These are phyloP conservation scores for Oligia fasciuncula DNA, from an alignment of 2,888 invertebrate species.

Conservation along the genomic window DNA sequence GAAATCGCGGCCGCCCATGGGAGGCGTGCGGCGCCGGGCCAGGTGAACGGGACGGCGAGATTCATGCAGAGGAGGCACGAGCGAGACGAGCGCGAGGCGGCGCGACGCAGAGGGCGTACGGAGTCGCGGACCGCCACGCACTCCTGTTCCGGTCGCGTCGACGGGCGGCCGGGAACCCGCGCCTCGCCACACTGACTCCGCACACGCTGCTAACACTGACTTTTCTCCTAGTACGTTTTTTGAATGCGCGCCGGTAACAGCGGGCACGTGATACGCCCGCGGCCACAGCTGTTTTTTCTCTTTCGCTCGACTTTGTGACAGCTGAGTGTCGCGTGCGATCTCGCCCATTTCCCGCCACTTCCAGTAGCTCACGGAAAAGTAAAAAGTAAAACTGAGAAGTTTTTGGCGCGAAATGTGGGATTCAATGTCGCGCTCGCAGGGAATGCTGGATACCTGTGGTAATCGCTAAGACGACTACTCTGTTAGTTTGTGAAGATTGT, in stretches of 20 bases:
- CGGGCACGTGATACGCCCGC: conserved; percentile 88
- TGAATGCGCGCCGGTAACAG: conserved; percentile 88
- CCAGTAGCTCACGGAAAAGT: conserved; percentile 77
- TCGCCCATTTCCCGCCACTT: conserved; percentile 86
- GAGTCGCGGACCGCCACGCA: conserved; percentile 87
- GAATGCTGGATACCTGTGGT: conserved; percentile 75
- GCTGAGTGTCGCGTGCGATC: conserved; percentile 86
- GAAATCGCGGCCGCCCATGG: conserved; percentile 90
- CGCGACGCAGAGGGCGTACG: conserved; percentile 90
- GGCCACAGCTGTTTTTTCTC: conserved; percentile 86
- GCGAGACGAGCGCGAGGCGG: conserved; percentile 88
- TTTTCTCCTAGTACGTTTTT: conserved; percentile 86
- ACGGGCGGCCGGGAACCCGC: conserved; percentile 89
- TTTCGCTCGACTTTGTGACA: conserved; percentile 85
- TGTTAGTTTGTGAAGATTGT: conserved; percentile 80
- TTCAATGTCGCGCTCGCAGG: conserved; percentile 63
- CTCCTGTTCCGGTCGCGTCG: conserved; percentile 90
- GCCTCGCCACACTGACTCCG: conserved; percentile 86
- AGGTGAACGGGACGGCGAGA: conserved; percentile 80
- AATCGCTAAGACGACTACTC: conserved; percentile 77
- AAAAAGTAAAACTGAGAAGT: conserved; percentile 75
- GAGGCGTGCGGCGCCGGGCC: conserved; percentile 86
- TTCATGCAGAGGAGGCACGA: conserved; percentile 71
- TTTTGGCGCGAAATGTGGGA: conserved; percentile 88
- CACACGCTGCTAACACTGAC: conserved; percentile 81